Percentiles rank a stretch among this genome's conserved stretches.
These are phyloP conservation scores for Charaxes varanes DNA, from an alignment of 1,140 invertebrate genomes.

Conservation along the genomic window DNA sequence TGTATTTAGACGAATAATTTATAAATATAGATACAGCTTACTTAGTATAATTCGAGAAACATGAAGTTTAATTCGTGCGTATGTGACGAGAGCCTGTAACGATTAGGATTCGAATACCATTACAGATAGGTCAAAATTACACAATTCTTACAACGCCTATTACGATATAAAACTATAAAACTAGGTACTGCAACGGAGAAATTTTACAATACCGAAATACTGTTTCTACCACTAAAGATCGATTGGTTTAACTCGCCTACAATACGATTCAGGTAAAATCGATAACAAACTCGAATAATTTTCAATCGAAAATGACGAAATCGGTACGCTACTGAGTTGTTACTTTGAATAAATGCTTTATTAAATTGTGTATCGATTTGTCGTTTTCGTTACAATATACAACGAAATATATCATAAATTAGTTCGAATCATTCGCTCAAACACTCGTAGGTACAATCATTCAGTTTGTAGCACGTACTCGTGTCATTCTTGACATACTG, in stretches of 20 bases:
- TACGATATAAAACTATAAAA: constrained; percentile 58
- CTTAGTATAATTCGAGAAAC: no score
- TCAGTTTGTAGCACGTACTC: constrained; percentile 42
- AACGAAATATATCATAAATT: constrained; percentile 53
- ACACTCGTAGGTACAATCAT: constrained; percentile 54
- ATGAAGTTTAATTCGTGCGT: constrained; percentile 13
- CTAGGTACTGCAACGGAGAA: constrained; percentile 54
- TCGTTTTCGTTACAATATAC: constrained; percentile 38
- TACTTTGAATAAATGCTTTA: constrained; percentile 44
- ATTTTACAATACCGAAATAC: constrained; percentile 61
- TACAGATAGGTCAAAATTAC: constrained; percentile 32
- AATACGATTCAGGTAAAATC: constrained; percentile 30
- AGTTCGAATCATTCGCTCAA: constrained; percentile 43
- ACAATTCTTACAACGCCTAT: constrained; percentile 42
- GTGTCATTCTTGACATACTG: constrained; percentile 10
- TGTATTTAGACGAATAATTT: no score
- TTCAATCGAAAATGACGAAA: constrained; percentile 48
- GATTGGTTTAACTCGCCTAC: constrained; percentile 37
- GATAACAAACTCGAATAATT: constrained; percentile 30
- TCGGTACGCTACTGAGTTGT: constrained; percentile 29
- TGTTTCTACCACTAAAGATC: constrained; percentile 57
- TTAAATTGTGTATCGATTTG: constrained; percentile 32
- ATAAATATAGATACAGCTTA: no score
- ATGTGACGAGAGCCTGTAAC: constrained; percentile 11
- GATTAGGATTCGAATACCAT: constrained; percentile 23